A percentile compares a stretch with the other conserved stretches of the same genome.
Evolutionary conservation across 2,113 vertebrate species (phyloP).

Genomic region (Recurvirostra avosetta): DNA sequence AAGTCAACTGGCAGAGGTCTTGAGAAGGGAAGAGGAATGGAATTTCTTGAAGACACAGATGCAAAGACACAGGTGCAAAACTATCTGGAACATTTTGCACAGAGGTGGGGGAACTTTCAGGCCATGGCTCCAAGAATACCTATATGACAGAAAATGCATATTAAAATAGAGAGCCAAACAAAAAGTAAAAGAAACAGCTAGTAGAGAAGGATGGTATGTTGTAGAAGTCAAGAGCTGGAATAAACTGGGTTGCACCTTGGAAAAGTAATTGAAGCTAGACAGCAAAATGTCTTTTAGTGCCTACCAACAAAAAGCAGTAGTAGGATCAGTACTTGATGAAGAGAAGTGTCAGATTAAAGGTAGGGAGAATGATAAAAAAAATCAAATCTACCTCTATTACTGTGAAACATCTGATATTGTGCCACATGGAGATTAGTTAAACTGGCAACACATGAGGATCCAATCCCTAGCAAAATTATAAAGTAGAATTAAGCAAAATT

Average conservation of each 20-base stretch:
- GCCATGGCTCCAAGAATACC: not conserved
- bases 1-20: not conserved
- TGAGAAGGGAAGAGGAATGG: not conserved
- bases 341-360: not conserved
- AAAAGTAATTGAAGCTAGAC: not conserved
- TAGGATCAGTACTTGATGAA: not conserved
- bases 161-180: not conserved
- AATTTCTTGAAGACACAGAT: not conserved
- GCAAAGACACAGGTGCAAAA: not conserved
- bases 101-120: not conserved
- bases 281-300: not conserved
- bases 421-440: not conserved
- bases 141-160: not conserved
- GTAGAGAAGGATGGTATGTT: not conserved
- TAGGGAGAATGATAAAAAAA: not conserved
- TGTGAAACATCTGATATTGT: not conserved
- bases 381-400: not conserved
- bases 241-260: not conserved
- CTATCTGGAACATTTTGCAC: not conserved
- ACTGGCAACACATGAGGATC: not conserved
- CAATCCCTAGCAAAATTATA: not conserved
- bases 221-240: not conserved
- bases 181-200: not conserved
- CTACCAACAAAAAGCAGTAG: not conserved
- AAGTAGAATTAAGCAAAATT: not conserved